Evolutionary conservation across 2,113 vertebrate genomes (phyloP), one percentile per base, ranked within the genome.

Genomic region (Pachycephala philippinensis): DNA sequence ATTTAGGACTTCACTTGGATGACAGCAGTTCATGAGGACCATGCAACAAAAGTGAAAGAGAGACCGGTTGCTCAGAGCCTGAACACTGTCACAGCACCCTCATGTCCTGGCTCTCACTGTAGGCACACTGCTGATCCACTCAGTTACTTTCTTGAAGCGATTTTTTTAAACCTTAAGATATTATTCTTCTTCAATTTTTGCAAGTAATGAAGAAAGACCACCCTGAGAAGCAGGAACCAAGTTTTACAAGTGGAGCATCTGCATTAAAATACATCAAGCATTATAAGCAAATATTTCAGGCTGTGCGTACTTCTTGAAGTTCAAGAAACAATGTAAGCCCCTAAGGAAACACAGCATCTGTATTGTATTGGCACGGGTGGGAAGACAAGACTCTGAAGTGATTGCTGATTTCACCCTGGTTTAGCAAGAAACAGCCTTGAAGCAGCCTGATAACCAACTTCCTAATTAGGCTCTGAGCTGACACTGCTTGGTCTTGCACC

Each of bases 401-500:
- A 42, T 80, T 75, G 54, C 11, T 76, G 47, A 90, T 79, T 89
- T 89, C 93, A 69, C 23, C 80, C 56, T 53, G 57, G 60, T 68
- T 93, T 71, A 94, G 79, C 80, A 63, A 77, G 83, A 61, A 84
- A 66, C 13, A 65, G 37, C 47, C 75, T 57, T 87, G 86, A 63
- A 93, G 60, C 2, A 14, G 88, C 44, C 68, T 66, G 54, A 84
- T 54, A 87, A 92, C 50, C 45, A 30, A 79, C 76, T 44, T 70
- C 69, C 35, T 90, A 64, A 85, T 2, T 86, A 71, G 89, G 42
- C 42, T 56, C 20, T 60, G 70, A 5, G 16, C 50, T 42, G 39
- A 37, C 35, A 24, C 11, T 40, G 44, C 77, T 85, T 33, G 47
- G 13, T 56, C 63, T n/a, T 93, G 96, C 95, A 97, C 96, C 96